A percentile compares a stretch with the other conserved stretches of the same genome.
These are phyloP conservation scores for Ptychochromis oligacanthus DNA, from an alignment of 2,113 vertebrate species.

Conservation along the genomic window DNA sequence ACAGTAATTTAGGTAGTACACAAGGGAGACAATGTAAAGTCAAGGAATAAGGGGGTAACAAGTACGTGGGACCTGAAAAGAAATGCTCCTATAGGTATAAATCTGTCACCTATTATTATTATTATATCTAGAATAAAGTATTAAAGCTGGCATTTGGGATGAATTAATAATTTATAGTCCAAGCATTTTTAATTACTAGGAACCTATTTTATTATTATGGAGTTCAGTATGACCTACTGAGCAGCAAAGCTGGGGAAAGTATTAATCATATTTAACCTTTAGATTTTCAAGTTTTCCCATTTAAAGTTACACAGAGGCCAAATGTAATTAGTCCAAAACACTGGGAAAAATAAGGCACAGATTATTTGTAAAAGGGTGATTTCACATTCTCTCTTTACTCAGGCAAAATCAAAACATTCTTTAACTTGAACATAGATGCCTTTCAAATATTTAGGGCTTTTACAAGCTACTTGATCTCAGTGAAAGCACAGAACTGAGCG, in stretches of 20 bases:
- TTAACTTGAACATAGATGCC: background rate
- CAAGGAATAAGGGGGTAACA: background rate
- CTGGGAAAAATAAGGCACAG: background rate
- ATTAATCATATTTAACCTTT: background rate
- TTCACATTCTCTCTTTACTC: background rate
- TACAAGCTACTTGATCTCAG: background rate
- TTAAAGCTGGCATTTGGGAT: too few relatives aligned
- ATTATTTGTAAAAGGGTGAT: background rate
- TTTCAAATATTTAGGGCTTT: background rate
- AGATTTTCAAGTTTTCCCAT: background rate
- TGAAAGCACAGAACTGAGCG: background rate
- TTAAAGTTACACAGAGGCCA: background rate
- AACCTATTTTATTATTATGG: background rate
- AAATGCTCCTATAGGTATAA: too few relatives aligned
- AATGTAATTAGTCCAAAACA: background rate
- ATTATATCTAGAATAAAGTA: too few relatives aligned
- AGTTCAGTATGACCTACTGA: background rate
- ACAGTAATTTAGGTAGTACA: background rate
- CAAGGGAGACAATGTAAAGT: background rate
- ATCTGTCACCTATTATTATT: too few relatives aligned
- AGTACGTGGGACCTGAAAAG: background rate
- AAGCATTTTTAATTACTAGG: too few relatives aligned
- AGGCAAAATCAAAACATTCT: background rate
- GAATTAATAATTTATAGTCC: too few relatives aligned
- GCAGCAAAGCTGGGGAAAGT: background rate